phyloP scores from a whole-genome alignment of 2,888 invertebrate genomes.

The Zaprionus lineosus region DNA sequence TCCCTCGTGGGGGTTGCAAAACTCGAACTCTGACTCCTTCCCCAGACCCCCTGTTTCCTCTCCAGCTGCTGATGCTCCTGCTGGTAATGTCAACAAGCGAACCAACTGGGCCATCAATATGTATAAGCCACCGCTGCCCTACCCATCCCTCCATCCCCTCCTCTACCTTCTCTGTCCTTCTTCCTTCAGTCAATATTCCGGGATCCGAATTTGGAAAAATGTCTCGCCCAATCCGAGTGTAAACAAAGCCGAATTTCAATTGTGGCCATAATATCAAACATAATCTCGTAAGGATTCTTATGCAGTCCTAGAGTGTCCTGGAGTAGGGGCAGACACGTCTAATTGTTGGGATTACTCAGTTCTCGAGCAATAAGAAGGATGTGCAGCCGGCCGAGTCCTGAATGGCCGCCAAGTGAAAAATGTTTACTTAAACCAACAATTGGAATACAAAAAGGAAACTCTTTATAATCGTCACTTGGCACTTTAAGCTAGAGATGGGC shows the following conservation, averaged over 20 bases:
- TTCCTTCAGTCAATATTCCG: neutral
- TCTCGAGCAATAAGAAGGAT: slow-evolving; percentile 1
- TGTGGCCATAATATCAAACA: slow-evolving; percentile 51
- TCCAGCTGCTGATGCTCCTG: no score
- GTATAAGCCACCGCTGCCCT: neutral
- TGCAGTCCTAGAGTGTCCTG: neutral
- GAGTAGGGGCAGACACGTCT: slow-evolving; percentile 32
- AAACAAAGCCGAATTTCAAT: slow-evolving; percentile 53
- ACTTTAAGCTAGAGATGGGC: slow-evolving; percentile 20
- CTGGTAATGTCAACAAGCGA: slow-evolving; percentile 58
- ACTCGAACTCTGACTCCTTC: slow-evolving; percentile 26
- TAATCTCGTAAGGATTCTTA: slow-evolving; percentile 35
- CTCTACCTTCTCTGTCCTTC: neutral
- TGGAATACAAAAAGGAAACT: slow-evolving; percentile 23
- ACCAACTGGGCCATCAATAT: slow-evolving; percentile 47
- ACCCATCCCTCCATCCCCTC: neutral
- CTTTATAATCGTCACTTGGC: slow-evolving; percentile 13
- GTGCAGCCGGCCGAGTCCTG: slow-evolving; percentile 15
- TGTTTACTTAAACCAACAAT: slow-evolving; percentile 43
- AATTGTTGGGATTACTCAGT: slow-evolving; percentile 30
- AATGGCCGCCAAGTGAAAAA: slow-evolving; percentile 38
- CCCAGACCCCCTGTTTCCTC: no score
- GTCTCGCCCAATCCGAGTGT: slow-evolving; percentile 32
- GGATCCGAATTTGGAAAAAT: slow-evolving; percentile 20
- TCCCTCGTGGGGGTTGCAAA: slow-evolving; percentile 38